phyloP scores from a whole-genome alignment of 2,888 invertebrate genomes.

The Pilophorus perplexus region DNA sequence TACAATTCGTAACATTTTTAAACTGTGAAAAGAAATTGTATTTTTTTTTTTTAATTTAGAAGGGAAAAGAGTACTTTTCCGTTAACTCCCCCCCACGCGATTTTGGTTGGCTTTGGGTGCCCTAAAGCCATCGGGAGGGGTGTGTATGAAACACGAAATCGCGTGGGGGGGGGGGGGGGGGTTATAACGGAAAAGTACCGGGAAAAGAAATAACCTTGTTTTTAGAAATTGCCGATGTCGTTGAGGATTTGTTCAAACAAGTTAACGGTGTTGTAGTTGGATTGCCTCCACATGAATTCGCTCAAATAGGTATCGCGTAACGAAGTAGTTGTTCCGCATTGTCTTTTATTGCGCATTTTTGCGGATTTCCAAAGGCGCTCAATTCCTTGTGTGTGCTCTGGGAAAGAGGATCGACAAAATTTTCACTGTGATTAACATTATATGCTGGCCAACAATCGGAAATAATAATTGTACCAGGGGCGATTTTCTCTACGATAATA shows the following conservation, averaged over 20 bases:
- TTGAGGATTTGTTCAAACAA: not conserved
- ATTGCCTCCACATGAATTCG: conserved; percentile 12
- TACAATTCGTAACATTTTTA: too few relatives aligned
- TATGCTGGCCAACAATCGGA: conserved; percentile 2
- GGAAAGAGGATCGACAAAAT: not conserved
- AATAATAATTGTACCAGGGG: conserved; percentile 3
- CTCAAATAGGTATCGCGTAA: not conserved
- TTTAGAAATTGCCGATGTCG: not conserved
- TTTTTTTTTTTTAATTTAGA: too few relatives aligned
- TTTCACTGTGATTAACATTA: conserved; percentile 3
- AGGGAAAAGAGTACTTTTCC: too few relatives aligned
- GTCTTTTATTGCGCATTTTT: conserved; percentile 7
- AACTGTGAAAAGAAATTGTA: too few relatives aligned
- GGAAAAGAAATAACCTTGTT: not conserved
- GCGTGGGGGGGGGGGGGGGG: too few relatives aligned
- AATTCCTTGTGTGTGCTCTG: conserved; percentile 5
- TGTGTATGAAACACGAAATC: too few relatives aligned
- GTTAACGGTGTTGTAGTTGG: not conserved
- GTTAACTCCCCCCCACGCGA: too few relatives aligned
- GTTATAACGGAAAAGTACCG: too few relatives aligned
- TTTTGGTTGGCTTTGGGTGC: too few relatives aligned
- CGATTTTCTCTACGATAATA: not conserved
- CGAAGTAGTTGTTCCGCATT: not conserved
- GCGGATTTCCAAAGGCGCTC: conserved; percentile 3
- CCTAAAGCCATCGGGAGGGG: too few relatives aligned